Conservation (phyloP, 2,888 invertebrate genomes). For the Nematopogon swammerdamellus region DNA sequence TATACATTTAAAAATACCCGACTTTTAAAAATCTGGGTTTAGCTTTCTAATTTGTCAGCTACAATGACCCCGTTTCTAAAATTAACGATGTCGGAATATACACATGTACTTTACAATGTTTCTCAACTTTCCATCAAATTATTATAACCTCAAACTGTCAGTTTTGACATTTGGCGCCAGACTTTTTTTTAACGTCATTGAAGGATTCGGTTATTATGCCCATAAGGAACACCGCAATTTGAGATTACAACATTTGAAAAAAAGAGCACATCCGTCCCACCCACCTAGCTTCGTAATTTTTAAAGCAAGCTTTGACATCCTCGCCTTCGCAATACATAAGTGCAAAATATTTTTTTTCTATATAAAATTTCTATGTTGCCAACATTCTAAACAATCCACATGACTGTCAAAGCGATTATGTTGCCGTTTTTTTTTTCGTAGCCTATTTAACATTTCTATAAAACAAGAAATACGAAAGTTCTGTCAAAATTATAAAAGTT, state of each 20-base stretch:
- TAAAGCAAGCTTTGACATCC: neutral
- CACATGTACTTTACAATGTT: conserved; percentile 17
- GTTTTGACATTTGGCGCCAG: neutral
- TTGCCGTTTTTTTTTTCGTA: too few relatives aligned
- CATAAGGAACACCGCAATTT: conserved; percentile 7
- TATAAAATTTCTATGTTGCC: too few relatives aligned
- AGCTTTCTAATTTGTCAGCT: neutral
- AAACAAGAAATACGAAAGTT: neutral
- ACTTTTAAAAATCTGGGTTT: too few relatives aligned
- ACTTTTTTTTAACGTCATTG: too few relatives aligned
- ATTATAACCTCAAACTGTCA: conserved; percentile 8
- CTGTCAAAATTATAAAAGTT: neutral
- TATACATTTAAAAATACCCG: too few relatives aligned
- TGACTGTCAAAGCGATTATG: too few relatives aligned
- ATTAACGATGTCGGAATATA: conserved; percentile 17
- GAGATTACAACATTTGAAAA: conserved; percentile 1
- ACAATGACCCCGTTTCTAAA: conserved; percentile 33
- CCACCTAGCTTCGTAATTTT: conserved; percentile 3
- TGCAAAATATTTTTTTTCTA: too few relatives aligned
- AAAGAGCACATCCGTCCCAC: neutral
- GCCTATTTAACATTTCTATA: neutral
- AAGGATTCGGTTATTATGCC: conserved; percentile 1
- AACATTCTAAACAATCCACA: too few relatives aligned
- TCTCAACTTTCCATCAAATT: conserved; percentile 9
- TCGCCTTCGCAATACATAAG: too few relatives aligned